Conservation (phyloP, 2,888 invertebrate species). For the Macrophya annulata region DNA sequence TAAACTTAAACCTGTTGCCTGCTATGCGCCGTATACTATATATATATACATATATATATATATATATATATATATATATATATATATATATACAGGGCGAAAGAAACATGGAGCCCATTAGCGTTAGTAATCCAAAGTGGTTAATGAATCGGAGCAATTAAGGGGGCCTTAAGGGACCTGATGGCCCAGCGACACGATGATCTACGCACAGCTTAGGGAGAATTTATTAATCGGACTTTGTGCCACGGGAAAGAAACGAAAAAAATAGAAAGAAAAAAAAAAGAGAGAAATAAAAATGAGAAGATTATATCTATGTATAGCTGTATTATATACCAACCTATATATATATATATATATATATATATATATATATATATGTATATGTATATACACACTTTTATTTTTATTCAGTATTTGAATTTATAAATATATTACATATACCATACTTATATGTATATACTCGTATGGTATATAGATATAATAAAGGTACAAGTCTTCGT, state of each 20-base stretch:
- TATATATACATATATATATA: not conserved
- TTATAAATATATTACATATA: not conserved
- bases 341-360: not conserved
- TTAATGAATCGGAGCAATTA: conserved; percentile 78
- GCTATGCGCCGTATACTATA: not conserved
- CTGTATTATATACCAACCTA: too few relatives aligned
- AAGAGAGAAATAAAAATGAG: not conserved
- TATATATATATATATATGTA: not conserved
- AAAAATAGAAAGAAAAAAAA: not conserved
- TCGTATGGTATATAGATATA: too few relatives aligned
- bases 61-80: conserved; percentile 16
- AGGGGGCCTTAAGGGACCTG: conserved; percentile 59
- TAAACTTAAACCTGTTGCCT: not conserved
- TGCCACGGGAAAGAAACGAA: not conserved
- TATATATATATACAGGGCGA: conserved; percentile 49
- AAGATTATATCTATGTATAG: too few relatives aligned
- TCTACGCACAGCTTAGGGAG: conserved; percentile 66
- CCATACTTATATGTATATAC: not conserved
- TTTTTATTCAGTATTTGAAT: not conserved
- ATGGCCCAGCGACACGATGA: conserved; percentile 70
- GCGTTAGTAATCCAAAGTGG: conserved; percentile 71
- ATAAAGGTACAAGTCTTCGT: too few relatives aligned
- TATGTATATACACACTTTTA: not conserved
- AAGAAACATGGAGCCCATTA: conserved; percentile 74
- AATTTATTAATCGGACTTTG: conserved; percentile 42